phyloP scores from a whole-genome alignment of 2,888 invertebrate species.

The Drosophila ustulata region DNA sequence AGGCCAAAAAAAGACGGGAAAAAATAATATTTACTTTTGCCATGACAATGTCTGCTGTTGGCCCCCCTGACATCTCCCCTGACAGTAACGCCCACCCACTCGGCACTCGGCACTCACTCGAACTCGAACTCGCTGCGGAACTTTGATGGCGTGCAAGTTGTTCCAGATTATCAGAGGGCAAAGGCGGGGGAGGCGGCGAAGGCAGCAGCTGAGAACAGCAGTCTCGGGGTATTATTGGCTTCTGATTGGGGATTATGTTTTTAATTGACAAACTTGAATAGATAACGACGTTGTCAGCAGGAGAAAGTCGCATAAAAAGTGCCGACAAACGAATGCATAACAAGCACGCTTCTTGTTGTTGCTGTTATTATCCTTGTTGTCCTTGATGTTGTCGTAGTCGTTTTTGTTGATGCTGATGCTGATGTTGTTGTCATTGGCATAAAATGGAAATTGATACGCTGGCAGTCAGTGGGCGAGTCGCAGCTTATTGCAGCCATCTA shows the following conservation, averaged over 20 bases:
- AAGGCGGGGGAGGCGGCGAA: neutral
- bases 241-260: slow-evolving; percentile 81
- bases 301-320: slow-evolving; percentile 70
- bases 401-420: slow-evolving; percentile 8
- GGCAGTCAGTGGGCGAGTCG: neutral
- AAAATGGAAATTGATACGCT: slow-evolving; percentile 60
- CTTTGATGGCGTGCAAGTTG: slow-evolving; percentile 67
- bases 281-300: slow-evolving; percentile 80
- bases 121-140: slow-evolving; percentile 14
- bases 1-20: slow-evolving; percentile 25
- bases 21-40: slow-evolving; percentile 78
- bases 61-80: neutral
- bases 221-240: slow-evolving; percentile 74
- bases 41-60: slow-evolving; percentile 69
- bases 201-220: neutral
- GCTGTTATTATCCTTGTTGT: slow-evolving; percentile 22
- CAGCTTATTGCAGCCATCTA: slow-evolving; percentile 42
- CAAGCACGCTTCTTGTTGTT: slow-evolving; percentile 49
- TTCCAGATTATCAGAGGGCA: slow-evolving; percentile 52
- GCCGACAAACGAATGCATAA: slow-evolving; percentile 77
- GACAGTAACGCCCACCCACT: neutral
- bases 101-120: neutral
- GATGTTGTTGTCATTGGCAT: slow-evolving; percentile 35
- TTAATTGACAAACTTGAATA: slow-evolving; percentile 81
- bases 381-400: slow-evolving; percentile 7